Conservation (phyloP, 2,888 invertebrate genomes). For the Actias luna region DNA sequence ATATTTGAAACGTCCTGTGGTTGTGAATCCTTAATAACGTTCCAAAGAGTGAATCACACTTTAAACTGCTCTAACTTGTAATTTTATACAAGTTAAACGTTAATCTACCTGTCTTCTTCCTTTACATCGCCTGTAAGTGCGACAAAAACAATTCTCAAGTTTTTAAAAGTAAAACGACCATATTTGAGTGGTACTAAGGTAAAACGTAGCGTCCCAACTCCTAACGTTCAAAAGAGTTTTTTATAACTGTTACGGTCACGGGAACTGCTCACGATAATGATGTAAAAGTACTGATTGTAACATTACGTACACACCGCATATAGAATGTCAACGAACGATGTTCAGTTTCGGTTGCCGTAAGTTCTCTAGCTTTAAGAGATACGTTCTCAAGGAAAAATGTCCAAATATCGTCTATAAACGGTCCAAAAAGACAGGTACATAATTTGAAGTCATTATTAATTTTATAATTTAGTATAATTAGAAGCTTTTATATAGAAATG, state of each 20-base stretch:
- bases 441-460: no score
- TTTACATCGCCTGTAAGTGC: background rate
- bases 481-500: no score
- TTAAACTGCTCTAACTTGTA: background rate
- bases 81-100: background rate
- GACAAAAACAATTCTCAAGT: conserved; percentile 4
- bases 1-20: background rate
- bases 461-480: no score
- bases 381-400: background rate
- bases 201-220: conserved; percentile 11
- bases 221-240: conserved; percentile 8
- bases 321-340: conserved; percentile 6
- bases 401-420: background rate
- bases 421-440: background rate
- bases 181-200: conserved; percentile 24
- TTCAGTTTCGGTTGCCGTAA: background rate
- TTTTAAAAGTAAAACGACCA: background rate
- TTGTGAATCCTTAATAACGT: background rate
- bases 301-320: background rate
- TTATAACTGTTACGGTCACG: conserved; percentile 41
- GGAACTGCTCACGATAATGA: conserved; percentile 50
- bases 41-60: background rate
- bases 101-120: background rate
- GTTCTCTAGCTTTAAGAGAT: background rate
- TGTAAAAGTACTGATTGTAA: conserved; percentile 14